These are phyloP conservation scores for Alloplasta piceator DNA, from an alignment of 2,888 invertebrate genomes.

Conservation along the genomic window DNA sequence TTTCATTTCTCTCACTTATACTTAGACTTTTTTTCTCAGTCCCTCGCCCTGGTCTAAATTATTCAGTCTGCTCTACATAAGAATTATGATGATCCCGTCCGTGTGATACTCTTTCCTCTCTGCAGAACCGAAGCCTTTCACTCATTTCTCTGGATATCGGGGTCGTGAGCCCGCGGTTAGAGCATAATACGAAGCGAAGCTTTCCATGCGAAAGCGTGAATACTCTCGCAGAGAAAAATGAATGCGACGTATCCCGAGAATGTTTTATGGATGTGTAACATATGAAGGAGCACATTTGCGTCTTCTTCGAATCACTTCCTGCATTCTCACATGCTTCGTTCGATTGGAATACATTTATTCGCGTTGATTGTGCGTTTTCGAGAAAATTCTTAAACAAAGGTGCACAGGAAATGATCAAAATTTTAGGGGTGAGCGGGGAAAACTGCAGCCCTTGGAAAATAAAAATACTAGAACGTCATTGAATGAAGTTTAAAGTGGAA, in stretches of 20 bases:
- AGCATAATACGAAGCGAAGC: neutral
- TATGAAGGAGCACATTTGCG: conserved; percentile 1
- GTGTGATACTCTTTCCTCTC: conserved; percentile 66
- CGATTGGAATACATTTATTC: neutral
- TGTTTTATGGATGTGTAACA: too few relatives aligned
- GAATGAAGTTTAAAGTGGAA: too few relatives aligned
- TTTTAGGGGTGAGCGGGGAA: too few relatives aligned
- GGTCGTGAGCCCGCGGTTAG: conserved; percentile 44
- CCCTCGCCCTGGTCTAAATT: conserved; percentile 44
- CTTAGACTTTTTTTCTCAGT: conserved; percentile 4
- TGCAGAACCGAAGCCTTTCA: conserved; percentile 68
- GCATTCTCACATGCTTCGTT: conserved; percentile 1
- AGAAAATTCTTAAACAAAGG: too few relatives aligned
- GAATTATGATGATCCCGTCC: conserved; percentile 47
- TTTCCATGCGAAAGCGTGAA: neutral
- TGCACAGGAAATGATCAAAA: too few relatives aligned
- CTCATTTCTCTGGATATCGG: conserved; percentile 35
- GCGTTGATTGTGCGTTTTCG: too few relatives aligned
- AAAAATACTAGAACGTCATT: too few relatives aligned
- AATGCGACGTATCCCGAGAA: too few relatives aligned
- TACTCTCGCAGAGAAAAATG: too few relatives aligned
- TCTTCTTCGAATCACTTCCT: conserved; percentile 23
- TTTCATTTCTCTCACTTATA: neutral
- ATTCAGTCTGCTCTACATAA: conserved; percentile 44
- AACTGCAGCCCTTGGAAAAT: too few relatives aligned